A percentile compares a stretch with the other conserved stretches of the same genome.
These are phyloP conservation scores for Coecobrya sp. DNA, from an alignment of 2,888 invertebrate genomes.

Conservation along the genomic window DNA sequence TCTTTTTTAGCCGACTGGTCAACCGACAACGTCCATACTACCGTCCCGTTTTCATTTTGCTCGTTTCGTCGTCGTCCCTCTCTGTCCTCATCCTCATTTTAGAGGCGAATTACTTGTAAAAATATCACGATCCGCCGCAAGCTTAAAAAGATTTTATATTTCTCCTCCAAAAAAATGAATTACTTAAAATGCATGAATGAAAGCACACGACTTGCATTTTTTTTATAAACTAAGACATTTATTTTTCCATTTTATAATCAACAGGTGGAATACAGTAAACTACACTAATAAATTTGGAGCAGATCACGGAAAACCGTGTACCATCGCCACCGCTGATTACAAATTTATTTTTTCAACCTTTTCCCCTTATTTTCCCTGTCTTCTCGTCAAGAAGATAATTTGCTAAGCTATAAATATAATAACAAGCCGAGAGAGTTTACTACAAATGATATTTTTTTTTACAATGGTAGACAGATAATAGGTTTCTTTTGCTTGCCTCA, in stretches of 20 bases:
- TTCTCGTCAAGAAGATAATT: background rate
- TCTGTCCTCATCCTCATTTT: too few relatives aligned
- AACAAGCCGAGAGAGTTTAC: background rate
- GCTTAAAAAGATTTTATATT: background rate
- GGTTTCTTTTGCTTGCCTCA: conserved; percentile 6
- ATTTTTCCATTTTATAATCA: conserved; percentile 22
- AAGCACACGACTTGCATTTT: conserved; percentile 16
- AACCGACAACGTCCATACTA: background rate
- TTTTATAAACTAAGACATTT: conserved; percentile 36
- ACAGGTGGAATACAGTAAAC: conserved; percentile 23
- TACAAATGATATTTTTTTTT: conserved; percentile 28
- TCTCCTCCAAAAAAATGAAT: background rate
- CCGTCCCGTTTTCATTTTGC: background rate
- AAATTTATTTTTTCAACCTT: background rate
- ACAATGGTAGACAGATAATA: background rate
- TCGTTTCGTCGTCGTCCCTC: conserved; percentile 15
- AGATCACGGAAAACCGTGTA: conserved; percentile 55
- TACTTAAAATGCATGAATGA: background rate
- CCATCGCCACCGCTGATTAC: conserved; percentile 24
- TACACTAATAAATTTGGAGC: conserved; percentile 39
- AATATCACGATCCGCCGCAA: conserved; percentile 23
- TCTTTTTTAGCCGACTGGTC: background rate
- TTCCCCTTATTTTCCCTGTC: background rate
- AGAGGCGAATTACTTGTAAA: conserved; percentile 26
- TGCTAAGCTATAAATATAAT: conserved; percentile 11